Conservation (phyloP, 2,797 vertebrate genomes). For the Trachops cirrhosus region DNA sequence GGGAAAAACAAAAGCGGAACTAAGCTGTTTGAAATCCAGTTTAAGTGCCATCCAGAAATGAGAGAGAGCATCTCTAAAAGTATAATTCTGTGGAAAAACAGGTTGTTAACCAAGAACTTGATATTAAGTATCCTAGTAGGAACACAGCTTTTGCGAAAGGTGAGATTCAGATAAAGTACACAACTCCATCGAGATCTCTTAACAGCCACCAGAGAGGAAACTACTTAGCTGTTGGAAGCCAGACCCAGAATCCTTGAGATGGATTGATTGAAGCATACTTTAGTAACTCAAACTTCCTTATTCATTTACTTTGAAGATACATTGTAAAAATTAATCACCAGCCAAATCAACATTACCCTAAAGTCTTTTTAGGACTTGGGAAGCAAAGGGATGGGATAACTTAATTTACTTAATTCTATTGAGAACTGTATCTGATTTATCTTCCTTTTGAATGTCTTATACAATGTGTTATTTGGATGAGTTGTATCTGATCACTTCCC, state of each 20-base stretch:
- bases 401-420: conserved; percentile 21
- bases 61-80: neutral
- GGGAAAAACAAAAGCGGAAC: neutral
- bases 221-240: neutral
- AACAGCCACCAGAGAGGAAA: neutral
- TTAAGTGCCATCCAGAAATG: neutral
- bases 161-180: neutral
- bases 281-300: neutral
- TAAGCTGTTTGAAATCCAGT: neutral
- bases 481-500: neutral
- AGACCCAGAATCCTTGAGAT: neutral
- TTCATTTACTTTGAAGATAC: conserved; percentile 38
- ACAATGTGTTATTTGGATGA: neutral
- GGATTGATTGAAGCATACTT: neutral
- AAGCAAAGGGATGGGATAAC: neutral
- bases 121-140: neutral
- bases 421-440: neutral
- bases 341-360: neutral
- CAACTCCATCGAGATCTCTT: neutral
- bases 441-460: neutral
- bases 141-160: neutral
- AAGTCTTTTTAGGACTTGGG: conserved; percentile 15
- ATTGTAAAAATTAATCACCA: conserved; percentile 21
- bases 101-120: neutral
- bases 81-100: neutral